These are phyloP conservation scores for Pyrochroa serraticornis DNA, from an alignment of 2,888 invertebrate genomes.

Conservation along the genomic window DNA sequence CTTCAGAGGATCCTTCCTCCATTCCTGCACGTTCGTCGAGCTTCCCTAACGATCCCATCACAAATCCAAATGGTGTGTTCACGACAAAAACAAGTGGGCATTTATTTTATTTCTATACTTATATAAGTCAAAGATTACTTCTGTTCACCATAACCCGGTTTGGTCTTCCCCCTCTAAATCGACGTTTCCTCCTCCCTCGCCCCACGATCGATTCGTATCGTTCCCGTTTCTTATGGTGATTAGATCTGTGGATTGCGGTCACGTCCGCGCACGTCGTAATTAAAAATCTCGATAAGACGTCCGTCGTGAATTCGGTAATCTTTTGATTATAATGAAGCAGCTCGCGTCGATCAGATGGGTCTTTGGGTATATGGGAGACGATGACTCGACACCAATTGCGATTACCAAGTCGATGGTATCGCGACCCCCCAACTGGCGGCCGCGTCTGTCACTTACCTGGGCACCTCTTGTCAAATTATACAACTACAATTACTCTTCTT, in stretches of 20 bases:
- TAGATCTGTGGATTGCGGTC: slow-evolving; percentile 16
- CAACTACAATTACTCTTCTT: slow-evolving; percentile 49
- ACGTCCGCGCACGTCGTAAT: slow-evolving; percentile 17
- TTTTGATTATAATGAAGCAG: slow-evolving; percentile 36
- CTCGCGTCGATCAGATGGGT: slow-evolving; percentile 8
- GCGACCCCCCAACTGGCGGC: slow-evolving; percentile 56
- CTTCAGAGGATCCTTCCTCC: slow-evolving; percentile 51
- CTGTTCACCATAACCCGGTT: slow-evolving; percentile 19
- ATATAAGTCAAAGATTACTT: slow-evolving; percentile 24
- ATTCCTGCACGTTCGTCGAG: slow-evolving; percentile 43
- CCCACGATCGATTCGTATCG: slow-evolving; percentile 11
- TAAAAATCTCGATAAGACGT: slow-evolving; percentile 27
- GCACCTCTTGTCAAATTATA: slow-evolving; percentile 56
- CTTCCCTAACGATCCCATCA: slow-evolving; percentile 44
- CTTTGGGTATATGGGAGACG: slow-evolving; percentile 17
- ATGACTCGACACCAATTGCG: slow-evolving; percentile 49
- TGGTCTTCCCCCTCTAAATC: too few species aligned
- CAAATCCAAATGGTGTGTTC: slow-evolving; percentile 51
- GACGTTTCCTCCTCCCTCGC: too few species aligned
- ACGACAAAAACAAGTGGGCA: slow-evolving; percentile 53
- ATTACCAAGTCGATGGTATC: slow-evolving; percentile 50
- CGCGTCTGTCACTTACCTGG: slow-evolving; percentile 55
- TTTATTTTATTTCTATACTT: slow-evolving; percentile 32
- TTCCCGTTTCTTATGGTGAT: slow-evolving; percentile 1
- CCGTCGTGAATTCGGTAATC: slow-evolving; percentile 30